Base-by-base conservation (phyloP, 2,888 invertebrate genomes). In the Andrena fulva region DNA sequence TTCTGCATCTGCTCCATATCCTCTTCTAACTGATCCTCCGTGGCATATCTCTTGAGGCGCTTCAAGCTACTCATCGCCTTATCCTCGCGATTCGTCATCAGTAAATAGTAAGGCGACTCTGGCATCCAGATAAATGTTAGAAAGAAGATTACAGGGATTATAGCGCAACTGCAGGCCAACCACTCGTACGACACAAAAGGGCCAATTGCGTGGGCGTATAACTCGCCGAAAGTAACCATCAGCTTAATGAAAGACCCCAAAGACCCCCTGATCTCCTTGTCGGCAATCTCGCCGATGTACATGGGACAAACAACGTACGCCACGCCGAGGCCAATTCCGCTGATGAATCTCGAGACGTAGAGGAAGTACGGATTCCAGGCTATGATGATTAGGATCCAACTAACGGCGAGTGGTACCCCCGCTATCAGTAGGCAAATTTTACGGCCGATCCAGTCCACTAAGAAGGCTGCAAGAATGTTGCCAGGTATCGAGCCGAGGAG, bases 261-360 rank as follows among this genome's bases (percentile, higher is more conserved):
- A 2, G 92, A 88, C 90, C 96, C 96, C 81, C 96, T 94, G 88
- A 96, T 95, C 91, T 95, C 94, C 88, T 95, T 95, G 77, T 96
- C 95, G 67, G 96, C 95, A 71, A 96, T 96, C 91, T 96, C 96
- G 66, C 96, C 96, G 31, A 95, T 95, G 90, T 96, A 96, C 96
- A 96, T 96, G 0, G 96, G 96, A 27, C 95, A 95, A 1, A 95
- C 95, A 29, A 96, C 95, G 93, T 96, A 96, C 68, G 95, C 95
- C 4, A 95, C 94, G n/a, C 96, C 96, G 56, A 95, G 96, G 0
- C 96, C 96, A 12, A 96, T 92, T 0, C 96, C 96, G 50, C 96
- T 96, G 91, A 96, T 95, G 94, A 96, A 93, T 72, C 96, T 93
- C 0, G 95, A 94, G 6, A 95, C 94, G 92, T 96, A 96, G n/a